Percentiles rank a stretch among this genome's conserved stretches.
Evolutionary conservation across 2,113 vertebrate genomes (phyloP).

Genomic region (Australoheros scitulus): DNA sequence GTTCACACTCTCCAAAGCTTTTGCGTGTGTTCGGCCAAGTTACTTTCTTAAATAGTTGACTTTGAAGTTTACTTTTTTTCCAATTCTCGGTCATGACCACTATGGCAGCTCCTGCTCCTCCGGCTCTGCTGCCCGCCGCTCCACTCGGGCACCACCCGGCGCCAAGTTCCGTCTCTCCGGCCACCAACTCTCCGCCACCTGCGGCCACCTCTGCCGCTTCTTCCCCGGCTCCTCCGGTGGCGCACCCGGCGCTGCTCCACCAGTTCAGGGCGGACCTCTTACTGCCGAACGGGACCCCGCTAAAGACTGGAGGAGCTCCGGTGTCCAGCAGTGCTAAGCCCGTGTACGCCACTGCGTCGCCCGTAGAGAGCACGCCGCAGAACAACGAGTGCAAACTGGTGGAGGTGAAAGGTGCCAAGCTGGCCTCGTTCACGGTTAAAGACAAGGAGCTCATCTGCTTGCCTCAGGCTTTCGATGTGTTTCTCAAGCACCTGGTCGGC

Average conservation of each 20-base stretch:
- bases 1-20: constrained; percentile 5
- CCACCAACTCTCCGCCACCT: constrained; percentile 82
- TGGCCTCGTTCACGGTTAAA: constrained; percentile 95
- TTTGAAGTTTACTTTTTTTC: constrained; percentile 61
- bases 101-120: constrained; percentile 89
- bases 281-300: constrained; percentile 67
- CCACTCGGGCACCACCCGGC: constrained; percentile 86
- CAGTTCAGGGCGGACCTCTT: constrained; percentile 87
- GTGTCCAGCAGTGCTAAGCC: constrained; percentile 84
- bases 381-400: constrained; percentile 99
- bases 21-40: constrained; percentile 41
- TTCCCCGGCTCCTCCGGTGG: constrained; percentile 73
- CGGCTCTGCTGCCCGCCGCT: constrained; percentile 87
- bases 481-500: constrained; percentile 96
- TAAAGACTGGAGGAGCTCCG: constrained; percentile 73
- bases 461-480: constrained; percentile 96
- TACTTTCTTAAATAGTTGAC: constrained; percentile 56
- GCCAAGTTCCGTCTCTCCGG: constrained; percentile 86
- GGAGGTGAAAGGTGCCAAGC: constrained; percentile 94
- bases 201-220: constrained; percentile 73
- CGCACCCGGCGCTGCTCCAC: constrained; percentile 80
- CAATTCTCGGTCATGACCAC: constrained; percentile 73
- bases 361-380: constrained; percentile 97
- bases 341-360: constrained; percentile 95
- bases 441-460: constrained; percentile 96